phyloP scores from a whole-genome alignment of 2,113 vertebrate genomes.

The Macquaria ambigua region DNA sequence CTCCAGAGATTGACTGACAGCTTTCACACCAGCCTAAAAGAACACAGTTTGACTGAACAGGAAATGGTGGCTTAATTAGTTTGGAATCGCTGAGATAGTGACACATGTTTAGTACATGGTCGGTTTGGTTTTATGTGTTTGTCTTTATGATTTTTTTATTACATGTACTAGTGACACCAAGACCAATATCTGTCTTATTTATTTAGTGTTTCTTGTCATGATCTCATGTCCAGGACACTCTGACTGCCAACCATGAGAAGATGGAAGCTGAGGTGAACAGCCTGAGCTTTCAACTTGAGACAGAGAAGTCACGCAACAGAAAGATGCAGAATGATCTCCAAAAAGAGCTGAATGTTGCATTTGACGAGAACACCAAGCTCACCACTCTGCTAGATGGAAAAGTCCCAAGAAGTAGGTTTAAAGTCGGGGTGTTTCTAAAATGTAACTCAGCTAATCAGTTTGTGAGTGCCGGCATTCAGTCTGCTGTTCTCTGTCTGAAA shows the following conservation, averaged over 20 bases:
- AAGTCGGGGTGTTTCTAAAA: neutral
- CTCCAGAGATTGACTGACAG: too few relatives aligned
- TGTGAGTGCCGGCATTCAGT: too few relatives aligned
- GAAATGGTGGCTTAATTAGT: too few relatives aligned
- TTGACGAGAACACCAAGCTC: conserved; percentile 91
- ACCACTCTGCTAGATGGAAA: conserved; percentile 88
- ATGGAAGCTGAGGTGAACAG: conserved; percentile 85
- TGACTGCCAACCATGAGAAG: conserved; percentile 77
- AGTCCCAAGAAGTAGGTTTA: conserved; percentile 89
- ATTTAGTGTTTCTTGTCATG: neutral
- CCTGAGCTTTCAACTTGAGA: conserved; percentile 84
- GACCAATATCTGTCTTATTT: neutral
- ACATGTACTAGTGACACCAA: neutral
- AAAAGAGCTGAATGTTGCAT: conserved; percentile 88
- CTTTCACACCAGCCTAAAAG: too few relatives aligned
- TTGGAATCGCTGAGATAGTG: neutral
- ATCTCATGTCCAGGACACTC: conserved; percentile 77
- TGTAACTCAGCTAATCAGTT: too few relatives aligned
- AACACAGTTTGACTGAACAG: too few relatives aligned
- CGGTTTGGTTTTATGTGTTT: neutral
- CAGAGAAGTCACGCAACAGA: conserved; percentile 83
- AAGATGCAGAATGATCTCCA: conserved; percentile 92
- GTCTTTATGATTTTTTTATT: neutral
- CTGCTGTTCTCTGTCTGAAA: conserved; percentile 42
- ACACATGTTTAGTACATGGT: neutral